Conservation (phyloP, 2,888 invertebrate genomes). For the Acanthococcus lagerstroemiae region DNA sequence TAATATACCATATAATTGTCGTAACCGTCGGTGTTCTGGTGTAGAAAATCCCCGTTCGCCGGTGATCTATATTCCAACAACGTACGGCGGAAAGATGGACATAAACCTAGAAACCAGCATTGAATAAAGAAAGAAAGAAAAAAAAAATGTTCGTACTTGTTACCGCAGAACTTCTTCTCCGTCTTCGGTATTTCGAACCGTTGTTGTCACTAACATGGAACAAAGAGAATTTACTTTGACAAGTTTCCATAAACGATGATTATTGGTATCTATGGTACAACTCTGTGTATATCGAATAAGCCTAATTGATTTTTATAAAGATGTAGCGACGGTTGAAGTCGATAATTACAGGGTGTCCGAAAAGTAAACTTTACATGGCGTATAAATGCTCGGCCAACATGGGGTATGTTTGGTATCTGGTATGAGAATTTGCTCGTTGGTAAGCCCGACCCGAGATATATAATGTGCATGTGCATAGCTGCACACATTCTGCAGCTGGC, state of each 20-base stretch:
- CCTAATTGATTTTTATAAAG: slow-evolving; percentile 25
- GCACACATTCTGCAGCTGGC: too few relatives aligned
- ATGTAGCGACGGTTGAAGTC: too few relatives aligned
- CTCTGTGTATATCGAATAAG: not conserved
- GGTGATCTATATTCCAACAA: slow-evolving; percentile 23
- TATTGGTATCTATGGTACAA: slow-evolving; percentile 12
- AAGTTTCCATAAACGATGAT: slow-evolving; percentile 29
- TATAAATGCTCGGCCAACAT: too few relatives aligned
- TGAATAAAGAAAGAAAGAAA: not conserved
- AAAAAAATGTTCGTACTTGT: slow-evolving; percentile 14
- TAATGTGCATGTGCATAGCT: too few relatives aligned
- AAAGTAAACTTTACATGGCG: too few relatives aligned
- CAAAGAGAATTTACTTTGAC: slow-evolving; percentile 27
- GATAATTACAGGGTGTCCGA: too few relatives aligned
- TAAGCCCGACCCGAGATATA: too few relatives aligned
- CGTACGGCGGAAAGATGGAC: slow-evolving; percentile 20
- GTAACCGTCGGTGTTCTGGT: not conserved
- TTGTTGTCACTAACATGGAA: slow-evolving; percentile 19
- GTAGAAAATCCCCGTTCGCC: slow-evolving; percentile 4
- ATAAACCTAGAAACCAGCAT: slow-evolving; percentile 14
- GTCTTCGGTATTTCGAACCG: slow-evolving; percentile 5
- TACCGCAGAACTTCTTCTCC: slow-evolving; percentile 12
- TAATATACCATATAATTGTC: not conserved
- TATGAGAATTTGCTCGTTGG: too few relatives aligned
- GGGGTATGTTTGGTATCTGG: too few relatives aligned